A percentile compares a stretch with the other conserved stretches of the same genome.
Conservation (phyloP, 1,140 invertebrate species). For the Episyrphus balteatus region DNA sequence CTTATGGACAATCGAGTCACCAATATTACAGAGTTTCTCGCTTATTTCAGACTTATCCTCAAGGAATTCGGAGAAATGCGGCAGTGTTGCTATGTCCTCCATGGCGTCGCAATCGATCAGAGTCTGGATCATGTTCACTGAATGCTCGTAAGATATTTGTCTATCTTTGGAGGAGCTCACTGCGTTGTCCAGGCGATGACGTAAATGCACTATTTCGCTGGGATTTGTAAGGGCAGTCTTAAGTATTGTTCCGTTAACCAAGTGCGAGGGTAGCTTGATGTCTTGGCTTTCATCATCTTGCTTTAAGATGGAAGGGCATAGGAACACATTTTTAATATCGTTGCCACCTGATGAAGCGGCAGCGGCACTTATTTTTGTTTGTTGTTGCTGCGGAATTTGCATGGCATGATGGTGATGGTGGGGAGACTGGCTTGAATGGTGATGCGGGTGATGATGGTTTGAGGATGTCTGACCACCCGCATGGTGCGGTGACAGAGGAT, state of each 20-base stretch:
- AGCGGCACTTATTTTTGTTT: conserved; percentile 15
- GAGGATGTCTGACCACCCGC: background rate
- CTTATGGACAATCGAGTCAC: conserved; percentile 92
- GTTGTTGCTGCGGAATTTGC: conserved; percentile 39
- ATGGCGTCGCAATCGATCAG: conserved; percentile 91
- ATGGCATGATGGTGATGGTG: conserved; percentile 17
- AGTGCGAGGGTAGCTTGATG: conserved; percentile 48
- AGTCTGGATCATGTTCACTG: conserved; percentile 75
- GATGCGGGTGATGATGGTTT: conserved; percentile 19
- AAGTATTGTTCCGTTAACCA: conserved; percentile 82
- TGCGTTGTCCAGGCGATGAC: conserved; percentile 73
- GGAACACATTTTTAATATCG: conserved; percentile 15
- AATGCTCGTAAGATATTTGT: conserved; percentile 67
- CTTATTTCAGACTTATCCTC: conserved; percentile 84
- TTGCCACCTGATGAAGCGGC: conserved; percentile 18
- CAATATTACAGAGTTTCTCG: conserved; percentile 87
- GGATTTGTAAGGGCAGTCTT: conserved; percentile 90
- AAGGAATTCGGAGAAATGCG: conserved; percentile 81
- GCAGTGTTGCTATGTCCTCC: conserved; percentile 83
- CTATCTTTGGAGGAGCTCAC: conserved; percentile 77
- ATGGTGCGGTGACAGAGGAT: background rate
- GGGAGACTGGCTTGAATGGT: conserved; percentile 10
- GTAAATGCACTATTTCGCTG: conserved; percentile 79
- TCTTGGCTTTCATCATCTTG: conserved; percentile 29
- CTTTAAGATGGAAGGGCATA: conserved; percentile 32